Evolutionary conservation across 1,140 invertebrate species (phyloP).

Genomic region (Triops cancriformis): DNA sequence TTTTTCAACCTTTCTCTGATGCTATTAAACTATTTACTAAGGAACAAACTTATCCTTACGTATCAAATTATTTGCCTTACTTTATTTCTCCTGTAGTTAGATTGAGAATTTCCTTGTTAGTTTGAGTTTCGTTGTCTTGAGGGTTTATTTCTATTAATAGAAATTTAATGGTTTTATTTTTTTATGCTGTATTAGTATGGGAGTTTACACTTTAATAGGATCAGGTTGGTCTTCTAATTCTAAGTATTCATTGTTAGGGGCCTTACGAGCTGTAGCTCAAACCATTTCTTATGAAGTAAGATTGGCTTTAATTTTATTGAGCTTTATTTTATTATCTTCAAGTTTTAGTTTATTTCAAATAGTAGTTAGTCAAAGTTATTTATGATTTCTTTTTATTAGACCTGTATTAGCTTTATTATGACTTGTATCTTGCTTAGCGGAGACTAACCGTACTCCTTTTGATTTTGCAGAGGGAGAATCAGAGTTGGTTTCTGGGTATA

Average conservation of each 20-base stretch:
- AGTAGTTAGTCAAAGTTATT: slow-evolving; percentile 39
- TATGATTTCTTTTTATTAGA: slow-evolving; percentile 45
- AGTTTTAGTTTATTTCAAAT: slow-evolving; percentile 39
- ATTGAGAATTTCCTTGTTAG: slow-evolving; percentile 45
- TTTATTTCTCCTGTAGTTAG: slow-evolving; percentile 49
- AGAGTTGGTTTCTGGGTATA: slow-evolving; percentile 66
- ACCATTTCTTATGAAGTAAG: slow-evolving; percentile 60
- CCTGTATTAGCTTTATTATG: slow-evolving; percentile 47
- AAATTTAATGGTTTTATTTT: slow-evolving; percentile 47
- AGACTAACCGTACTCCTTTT: slow-evolving; percentile 64
- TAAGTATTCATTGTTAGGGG: slow-evolving; percentile 54
- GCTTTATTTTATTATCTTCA: slow-evolving; percentile 41
- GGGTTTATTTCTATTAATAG: slow-evolving; percentile 39
- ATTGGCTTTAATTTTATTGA: slow-evolving; percentile 48
- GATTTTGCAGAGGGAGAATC: slow-evolving; percentile 67
- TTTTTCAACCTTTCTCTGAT: slow-evolving; percentile 56
- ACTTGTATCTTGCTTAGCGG: slow-evolving; percentile 51
- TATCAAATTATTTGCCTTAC: slow-evolving; percentile 47
- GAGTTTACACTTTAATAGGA: slow-evolving; percentile 49
- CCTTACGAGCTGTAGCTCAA: slow-evolving; percentile 52
- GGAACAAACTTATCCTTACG: slow-evolving; percentile 43
- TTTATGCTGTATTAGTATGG: slow-evolving; percentile 46
- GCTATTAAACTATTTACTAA: slow-evolving; percentile 57
- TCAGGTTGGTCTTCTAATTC: slow-evolving; percentile 57
- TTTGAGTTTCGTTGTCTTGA: slow-evolving; percentile 46